Base-by-base conservation (phyloP, 2,797 vertebrate genomes). In the Ciconia nigra region DNA sequence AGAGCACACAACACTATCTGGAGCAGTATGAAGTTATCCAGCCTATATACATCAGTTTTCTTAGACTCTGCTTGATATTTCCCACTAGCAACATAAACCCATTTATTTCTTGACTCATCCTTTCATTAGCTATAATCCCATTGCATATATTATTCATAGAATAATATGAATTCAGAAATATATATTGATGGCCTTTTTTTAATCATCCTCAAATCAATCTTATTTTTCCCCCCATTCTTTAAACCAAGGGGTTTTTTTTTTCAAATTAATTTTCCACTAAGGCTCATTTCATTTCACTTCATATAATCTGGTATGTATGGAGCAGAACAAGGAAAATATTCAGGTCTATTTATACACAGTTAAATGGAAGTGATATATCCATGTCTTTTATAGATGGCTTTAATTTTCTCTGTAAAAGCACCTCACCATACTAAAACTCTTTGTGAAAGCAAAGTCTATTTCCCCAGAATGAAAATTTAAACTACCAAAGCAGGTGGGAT, bases 121-220 rank as follows among this genome's bases (percentile, higher is more conserved):
- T 92, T 95, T 91, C 83, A 93, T 91, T 90, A 96, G 13, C 71
- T 92, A 49, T 83, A 93, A 93, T 91, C 54, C 51, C 54, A 54
- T 54, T 92, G 72, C 84, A 97, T 94, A 89, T 95, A 95, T 93
- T 94, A 95, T 93, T 96, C 79, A 96, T 88, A 90, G 79, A 94
- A 91, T 80, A 61, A 91, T 91, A 93, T 35, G 7, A 83, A 92
- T 87, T 82, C 65, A 55, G 59, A 89, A 83, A 89, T 78, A 87
- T 33, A 44, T 91, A 72, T 66, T 21, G 15, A 26, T 67, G 52
- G 39, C 31, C 11, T 71, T 90, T 91, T 91, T 87, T 37, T 6
- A 89, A 92, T 92, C 24, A 85, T 80, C 67, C 10, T 71, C 63
- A 83, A 77, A 80, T 87, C 73, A 87, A 73, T 83, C 57, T 58